A percentile compares a stretch with the other conserved stretches of the same genome.
Evolutionary conservation across 1,140 invertebrate genomes (phyloP).

Genomic region (Anoplophora glabripennis): DNA sequence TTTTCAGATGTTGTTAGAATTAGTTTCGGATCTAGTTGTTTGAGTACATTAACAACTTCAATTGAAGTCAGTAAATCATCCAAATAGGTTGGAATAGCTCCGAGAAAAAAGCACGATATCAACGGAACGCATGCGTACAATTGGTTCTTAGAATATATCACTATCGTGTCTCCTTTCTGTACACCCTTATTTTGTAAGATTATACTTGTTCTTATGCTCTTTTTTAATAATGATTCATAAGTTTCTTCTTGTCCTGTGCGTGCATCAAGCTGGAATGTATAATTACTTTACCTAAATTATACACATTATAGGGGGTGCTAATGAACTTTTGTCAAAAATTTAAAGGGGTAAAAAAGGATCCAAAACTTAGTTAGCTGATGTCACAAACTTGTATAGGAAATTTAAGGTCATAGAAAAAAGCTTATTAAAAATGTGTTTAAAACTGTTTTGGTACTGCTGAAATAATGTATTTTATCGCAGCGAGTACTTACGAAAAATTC

Average conservation of each 20-base stretch:
- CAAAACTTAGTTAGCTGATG: no score
- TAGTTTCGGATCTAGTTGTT: conserved; percentile 31
- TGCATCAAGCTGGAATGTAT: conserved; percentile 50
- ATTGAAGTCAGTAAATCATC: conserved; percentile 27
- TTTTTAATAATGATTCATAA: conserved; percentile 36
- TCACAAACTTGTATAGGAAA: no score
- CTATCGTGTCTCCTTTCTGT: conserved; percentile 43
- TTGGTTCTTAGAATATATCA: conserved; percentile 45
- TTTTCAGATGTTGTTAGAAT: conserved; percentile 22
- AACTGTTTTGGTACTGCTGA: no score
- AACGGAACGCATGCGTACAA: conserved; percentile 43
- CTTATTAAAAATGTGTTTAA: no score
- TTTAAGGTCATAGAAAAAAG: no score
- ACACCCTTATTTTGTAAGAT: conserved; percentile 39
- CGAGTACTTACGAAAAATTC: no score
- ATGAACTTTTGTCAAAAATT: no score
- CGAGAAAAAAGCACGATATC: conserved; percentile 42
- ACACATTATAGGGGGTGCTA: no score
- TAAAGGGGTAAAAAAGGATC: no score
- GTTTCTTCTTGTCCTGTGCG: conserved; percentile 45
- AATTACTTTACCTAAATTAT: no score
- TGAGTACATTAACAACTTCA: conserved; percentile 28
- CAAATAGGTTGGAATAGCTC: conserved; percentile 25
- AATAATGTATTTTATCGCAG: no score
- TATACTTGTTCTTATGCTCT: conserved; percentile 41